These are phyloP conservation scores for Protonemura montana DNA, from an alignment of 2,888 invertebrate species.

Conservation along the genomic window DNA sequence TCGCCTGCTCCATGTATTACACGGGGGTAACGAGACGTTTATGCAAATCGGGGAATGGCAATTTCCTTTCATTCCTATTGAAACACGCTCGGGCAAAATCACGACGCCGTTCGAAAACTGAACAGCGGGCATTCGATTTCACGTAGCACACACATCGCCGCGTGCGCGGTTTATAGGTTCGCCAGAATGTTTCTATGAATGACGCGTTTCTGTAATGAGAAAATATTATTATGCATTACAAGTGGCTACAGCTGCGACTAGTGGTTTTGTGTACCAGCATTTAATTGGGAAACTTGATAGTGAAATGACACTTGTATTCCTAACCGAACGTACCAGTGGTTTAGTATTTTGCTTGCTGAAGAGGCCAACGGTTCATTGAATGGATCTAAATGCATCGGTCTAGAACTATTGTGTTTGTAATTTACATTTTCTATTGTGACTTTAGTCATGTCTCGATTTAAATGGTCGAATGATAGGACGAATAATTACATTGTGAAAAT, in stretches of 20 bases:
- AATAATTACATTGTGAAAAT: not conserved
- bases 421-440: no score
- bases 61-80: not conserved
- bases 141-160: not conserved
- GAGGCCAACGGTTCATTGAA: not conserved
- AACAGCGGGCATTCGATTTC: not conserved
- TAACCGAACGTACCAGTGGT: not conserved
- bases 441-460: not conserved
- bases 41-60: constrained; percentile 2
- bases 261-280: not conserved
- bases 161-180: not conserved
- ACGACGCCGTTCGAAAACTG: not conserved
- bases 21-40: not conserved
- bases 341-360: not conserved
- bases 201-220: not conserved
- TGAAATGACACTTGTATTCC: not conserved
- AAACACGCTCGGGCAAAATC: not conserved
- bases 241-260: not conserved
- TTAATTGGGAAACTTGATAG: not conserved
- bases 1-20: not conserved
- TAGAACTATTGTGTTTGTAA: no score
- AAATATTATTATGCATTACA: not conserved
- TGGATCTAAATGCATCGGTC: not conserved
- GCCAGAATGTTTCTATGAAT: not conserved
- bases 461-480: not conserved